Base-by-base conservation (phyloP, 1,140 invertebrate genomes). In the Eriosoma lanigerum region DNA sequence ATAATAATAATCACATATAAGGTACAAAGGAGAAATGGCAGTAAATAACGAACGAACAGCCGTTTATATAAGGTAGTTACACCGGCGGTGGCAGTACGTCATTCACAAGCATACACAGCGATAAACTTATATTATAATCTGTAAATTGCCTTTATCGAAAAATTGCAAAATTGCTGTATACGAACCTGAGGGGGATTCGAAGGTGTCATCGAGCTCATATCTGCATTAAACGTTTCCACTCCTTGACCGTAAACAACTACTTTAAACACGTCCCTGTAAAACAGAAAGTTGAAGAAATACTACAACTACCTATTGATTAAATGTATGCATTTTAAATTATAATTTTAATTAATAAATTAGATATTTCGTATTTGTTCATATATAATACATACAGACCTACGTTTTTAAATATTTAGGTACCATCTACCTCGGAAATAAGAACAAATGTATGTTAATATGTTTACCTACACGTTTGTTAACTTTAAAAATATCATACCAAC, bases 191-290 rank as follows among this genome's bases (percentile, higher is more conserved):
- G 8, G 3, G 32, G 8, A 38, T 38, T 8, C 32, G 32, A 38
- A 15, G 58, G 46, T 24, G 46, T 52, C 10, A 50, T 0, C 15
- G 48, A 19, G 19, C 24, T 60, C 75, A 78, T 78, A 62, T 78
- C 38, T 58, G 75, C 75, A 21, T 8, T 46, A 62, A 78, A 78
- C 24, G 38, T 48, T 78, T 78, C 75, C 8, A 62, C 75, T 78
- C 75, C 75, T 78, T 78, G 75, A 13, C 75, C 75, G 56, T 78
- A 78, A 12, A 78, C 75, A 4, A 62, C 48, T 4, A 58, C 56
- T 78, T 46, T 38, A 29, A 78, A 4, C 44, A 17, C 38, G 17
- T 78, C 19, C 24, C 72, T 75, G 54, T 5, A 75, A 75, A 29
- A 56, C 8, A 54, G 0, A 29, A 54, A 0, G 1, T n/a, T n/a